Base-by-base conservation (phyloP, 2,113 vertebrate species). In the Equus quagga region DNA sequence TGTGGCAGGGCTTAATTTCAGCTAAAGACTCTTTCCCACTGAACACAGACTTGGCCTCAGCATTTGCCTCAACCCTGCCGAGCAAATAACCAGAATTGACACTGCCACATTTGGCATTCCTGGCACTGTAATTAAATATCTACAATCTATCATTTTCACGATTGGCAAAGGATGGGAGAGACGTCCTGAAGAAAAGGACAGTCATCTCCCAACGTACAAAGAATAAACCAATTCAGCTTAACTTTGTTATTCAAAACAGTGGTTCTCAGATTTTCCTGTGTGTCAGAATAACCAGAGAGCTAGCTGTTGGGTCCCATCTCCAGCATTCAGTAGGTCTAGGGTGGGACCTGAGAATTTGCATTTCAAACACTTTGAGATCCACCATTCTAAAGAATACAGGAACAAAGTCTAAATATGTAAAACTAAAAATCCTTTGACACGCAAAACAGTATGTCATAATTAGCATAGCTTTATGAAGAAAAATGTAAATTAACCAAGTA, bases 351-450 rank as follows among this genome's bases (percentile, higher is more conserved):
- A 62, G 19, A 82, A 87, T 96, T 84, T 85, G 64, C 76, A 84
- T 94, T 92, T 92, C 88, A 96, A 89, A 95, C 49, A 28, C 46
- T 76, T 51, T 36, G 54, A 75, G 31, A 70, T 28, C 28, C 6
- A 46, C 51, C 44, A 41, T 70, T 93, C 81, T 87, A 85, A 76
- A 65, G 70, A 82, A 75, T 44, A 62, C n/a, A 58, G 65, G 33
- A 64, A 91, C 82, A 91, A n/a, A 84, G n/a, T n/a, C 69, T 73
- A 72, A 70, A 60, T 81, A 89, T 44, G 31, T 72, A 94, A 94
- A 97, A 83, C 17, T 58, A 49, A 93, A 92, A 76, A 31, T 80
- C 64, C 44, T 92, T 94, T 81, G 75, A 89, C 36, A 84, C 44
- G 80, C 31, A 87, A 96, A 92, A 76, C 4, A 85, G 51, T 81